A percentile compares a stretch with the other conserved stretches of the same genome.
These are phyloP conservation scores for Clamator glandarius DNA, from an alignment of 2,797 vertebrate species.

Conservation along the genomic window DNA sequence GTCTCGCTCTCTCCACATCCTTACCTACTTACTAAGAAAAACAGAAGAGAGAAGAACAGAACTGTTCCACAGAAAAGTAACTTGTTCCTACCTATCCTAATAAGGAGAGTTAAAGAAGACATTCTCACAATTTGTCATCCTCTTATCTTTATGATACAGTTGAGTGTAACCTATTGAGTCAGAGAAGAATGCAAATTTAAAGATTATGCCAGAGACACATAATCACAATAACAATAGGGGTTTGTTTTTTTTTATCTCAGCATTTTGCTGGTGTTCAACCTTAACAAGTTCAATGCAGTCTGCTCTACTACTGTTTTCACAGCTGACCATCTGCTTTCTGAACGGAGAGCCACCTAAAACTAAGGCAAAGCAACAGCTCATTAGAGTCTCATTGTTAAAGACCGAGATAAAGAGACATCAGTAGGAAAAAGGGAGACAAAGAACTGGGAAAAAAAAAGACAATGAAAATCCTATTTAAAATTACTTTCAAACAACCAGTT, in stretches of 20 bases:
- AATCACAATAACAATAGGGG: not conserved
- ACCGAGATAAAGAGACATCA: not conserved
- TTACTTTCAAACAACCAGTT: accelerated
- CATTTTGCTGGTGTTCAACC: not conserved
- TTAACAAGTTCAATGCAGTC: not conserved
- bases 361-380: not conserved
- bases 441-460: not conserved
- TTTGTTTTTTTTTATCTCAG: not conserved
- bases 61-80: not conserved
- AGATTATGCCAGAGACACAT: not conserved
- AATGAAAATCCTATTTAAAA: not conserved
- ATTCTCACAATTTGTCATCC: not conserved
- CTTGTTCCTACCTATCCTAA: not conserved
- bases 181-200: not conserved
- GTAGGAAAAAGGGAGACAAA: not conserved
- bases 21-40: not conserved
- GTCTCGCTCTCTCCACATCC: not conserved
- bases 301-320: not conserved
- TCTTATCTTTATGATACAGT: not conserved
- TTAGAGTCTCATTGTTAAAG: not conserved
- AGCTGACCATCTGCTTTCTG: not conserved
- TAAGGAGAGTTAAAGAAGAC: not conserved
- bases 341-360: not conserved
- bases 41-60: not conserved
- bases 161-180: not conserved